Evolutionary conservation across 2,888 invertebrate species (phyloP).

Genomic region (Omphaloscelis lunosa): DNA sequence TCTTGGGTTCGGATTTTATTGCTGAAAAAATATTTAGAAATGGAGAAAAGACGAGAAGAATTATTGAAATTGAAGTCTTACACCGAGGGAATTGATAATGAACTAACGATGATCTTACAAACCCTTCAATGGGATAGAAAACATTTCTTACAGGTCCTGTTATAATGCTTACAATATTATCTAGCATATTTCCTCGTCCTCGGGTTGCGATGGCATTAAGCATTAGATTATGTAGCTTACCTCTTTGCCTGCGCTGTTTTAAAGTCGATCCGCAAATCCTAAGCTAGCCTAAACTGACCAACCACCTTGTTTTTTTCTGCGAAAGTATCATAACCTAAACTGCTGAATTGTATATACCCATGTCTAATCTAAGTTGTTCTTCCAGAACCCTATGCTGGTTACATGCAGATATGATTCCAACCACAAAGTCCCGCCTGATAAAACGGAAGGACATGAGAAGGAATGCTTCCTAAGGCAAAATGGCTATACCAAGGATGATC

Average conservation of each 20-base stretch:
- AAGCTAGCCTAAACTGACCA: background rate
- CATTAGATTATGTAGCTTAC: background rate
- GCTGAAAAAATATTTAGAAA: slow-evolving; percentile 43
- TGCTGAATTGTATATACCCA: background rate
- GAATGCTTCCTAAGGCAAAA: slow-evolving; percentile 75
- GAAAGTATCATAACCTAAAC: background rate
- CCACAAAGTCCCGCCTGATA: slow-evolving; percentile 76
- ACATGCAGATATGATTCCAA: slow-evolving; percentile 76
- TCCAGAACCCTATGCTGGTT: slow-evolving; percentile 72
- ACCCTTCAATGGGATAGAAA: slow-evolving; percentile 84
- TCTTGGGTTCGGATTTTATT: background rate
- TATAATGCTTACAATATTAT: slow-evolving; percentile 1
- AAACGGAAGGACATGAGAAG: slow-evolving; percentile 74
- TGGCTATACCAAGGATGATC: slow-evolving; percentile 76
- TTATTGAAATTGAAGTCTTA: slow-evolving; percentile 75
- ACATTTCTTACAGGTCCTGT: slow-evolving; percentile 77
- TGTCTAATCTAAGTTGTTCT: slow-evolving; percentile 41
- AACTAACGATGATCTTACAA: slow-evolving; percentile 83
- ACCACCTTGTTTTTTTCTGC: background rate
- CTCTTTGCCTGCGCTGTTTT: background rate
- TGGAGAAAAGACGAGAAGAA: slow-evolving; percentile 76
- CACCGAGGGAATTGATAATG: slow-evolving; percentile 77
- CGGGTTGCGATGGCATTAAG: background rate
- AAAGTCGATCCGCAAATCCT: no score
- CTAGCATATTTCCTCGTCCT: background rate